Conservation (phyloP, 2,888 invertebrate species). For the Synanthedon vespiformis region DNA sequence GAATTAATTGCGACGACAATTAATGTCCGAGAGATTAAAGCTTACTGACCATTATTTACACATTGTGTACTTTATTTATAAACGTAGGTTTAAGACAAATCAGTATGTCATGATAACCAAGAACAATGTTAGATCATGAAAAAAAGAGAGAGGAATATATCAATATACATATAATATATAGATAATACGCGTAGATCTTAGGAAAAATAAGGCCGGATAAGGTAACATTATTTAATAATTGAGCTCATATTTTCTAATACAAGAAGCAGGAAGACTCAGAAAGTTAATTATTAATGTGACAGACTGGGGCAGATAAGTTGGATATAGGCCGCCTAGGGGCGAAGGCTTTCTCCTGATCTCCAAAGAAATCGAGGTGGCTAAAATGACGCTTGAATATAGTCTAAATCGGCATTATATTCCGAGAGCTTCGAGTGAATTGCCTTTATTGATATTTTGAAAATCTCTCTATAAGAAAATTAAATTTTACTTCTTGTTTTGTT, state of each 20-base stretch:
- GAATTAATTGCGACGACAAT: neutral
- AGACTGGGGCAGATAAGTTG: slow-evolving; percentile 15
- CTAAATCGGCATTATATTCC: neutral
- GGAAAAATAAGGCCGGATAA: too few relatives aligned
- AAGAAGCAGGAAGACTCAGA: slow-evolving; percentile 22
- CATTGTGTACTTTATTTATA: too few relatives aligned
- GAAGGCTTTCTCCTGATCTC: slow-evolving; percentile 25
- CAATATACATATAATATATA: too few relatives aligned
- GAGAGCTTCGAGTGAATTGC: too few relatives aligned
- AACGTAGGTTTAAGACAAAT: too few relatives aligned
- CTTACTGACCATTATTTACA: neutral
- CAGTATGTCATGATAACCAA: too few relatives aligned
- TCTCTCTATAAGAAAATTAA: too few relatives aligned
- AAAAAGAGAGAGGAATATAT: too few relatives aligned
- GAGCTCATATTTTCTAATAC: neutral
- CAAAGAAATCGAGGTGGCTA: slow-evolving; percentile 1
- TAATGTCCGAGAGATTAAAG: neutral
- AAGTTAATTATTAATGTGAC: slow-evolving; percentile 28
- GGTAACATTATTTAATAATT: neutral
- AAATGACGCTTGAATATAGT: neutral
- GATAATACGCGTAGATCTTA: too few relatives aligned
- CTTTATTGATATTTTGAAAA: too few relatives aligned
- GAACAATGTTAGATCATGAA: too few relatives aligned
- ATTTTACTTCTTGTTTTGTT: too few relatives aligned
- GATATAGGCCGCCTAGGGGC: slow-evolving; percentile 30